Evolutionary conservation across 2,797 vertebrate genomes (phyloP), one percentile per base, ranked within the genome.

Genomic region (Aldrovandia affinis): DNA sequence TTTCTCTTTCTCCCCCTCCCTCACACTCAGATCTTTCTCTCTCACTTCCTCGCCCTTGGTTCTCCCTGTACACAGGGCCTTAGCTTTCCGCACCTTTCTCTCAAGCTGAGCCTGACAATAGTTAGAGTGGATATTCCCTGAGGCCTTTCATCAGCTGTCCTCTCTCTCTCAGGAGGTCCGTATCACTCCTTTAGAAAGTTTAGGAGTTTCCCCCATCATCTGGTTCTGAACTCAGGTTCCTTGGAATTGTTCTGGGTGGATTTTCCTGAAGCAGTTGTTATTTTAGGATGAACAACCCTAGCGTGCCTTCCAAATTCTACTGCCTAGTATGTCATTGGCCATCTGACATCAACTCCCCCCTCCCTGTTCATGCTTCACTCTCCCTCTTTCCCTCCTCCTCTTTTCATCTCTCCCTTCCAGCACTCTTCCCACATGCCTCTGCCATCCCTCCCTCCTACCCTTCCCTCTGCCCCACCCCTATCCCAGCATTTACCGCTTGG

Each of bases 281-380:
- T 84, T 78, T 84, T 80, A 84, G 68, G 78, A 80, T 68, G 44
- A 84, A 68, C 78, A 61, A 83, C 10, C 68, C 68, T 1, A 25
- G 33, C 73, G n/a, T n/a, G 52, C 63, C 83, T 81, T 75, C 82
- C 86, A 85, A 33, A 33, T 78, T 50, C 55, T 42, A 81, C 82
- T 84, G 79, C 81, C 80, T 81, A 30, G 83, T 80, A 68, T 81
- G 59, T 75, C 63, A 82, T 63, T 80, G 82, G 57, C 59, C 54
- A 57, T 55, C 70, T 87, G 88, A 83, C 75, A 12, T 80, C 33
- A 86, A 28, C 81, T 75, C 57, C 77, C 85, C 87, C 81, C 73
- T 33, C 50, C 50, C 44, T 52, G 25, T n/a, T 50, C 2, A 14
- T 5, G 54, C 68, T 55, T 44, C 63, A 70, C 78, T 33, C 52